Conservation (phyloP, 1,140 invertebrate species). For the Hestina assimilis region DNA sequence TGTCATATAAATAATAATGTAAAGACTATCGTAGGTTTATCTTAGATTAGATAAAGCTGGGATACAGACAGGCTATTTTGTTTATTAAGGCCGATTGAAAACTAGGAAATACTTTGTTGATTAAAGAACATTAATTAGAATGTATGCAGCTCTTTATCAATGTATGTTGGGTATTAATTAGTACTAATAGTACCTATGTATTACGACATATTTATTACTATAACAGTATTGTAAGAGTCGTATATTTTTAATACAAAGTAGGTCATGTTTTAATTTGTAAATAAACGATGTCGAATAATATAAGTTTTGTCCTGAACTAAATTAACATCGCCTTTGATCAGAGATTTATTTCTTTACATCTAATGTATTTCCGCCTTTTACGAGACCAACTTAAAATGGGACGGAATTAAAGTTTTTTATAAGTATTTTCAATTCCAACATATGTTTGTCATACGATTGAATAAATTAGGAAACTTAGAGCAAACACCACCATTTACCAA, state of each 20-base stretch:
- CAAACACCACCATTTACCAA: too few relatives aligned
- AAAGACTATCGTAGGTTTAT: slow-evolving; percentile 25
- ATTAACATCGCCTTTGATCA: slow-evolving; percentile 1
- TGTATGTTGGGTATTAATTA: background rate
- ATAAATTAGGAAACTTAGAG: too few relatives aligned
- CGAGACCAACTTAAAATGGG: background rate
- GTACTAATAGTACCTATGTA: too few relatives aligned
- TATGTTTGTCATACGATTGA: too few relatives aligned
- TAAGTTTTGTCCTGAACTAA: background rate
- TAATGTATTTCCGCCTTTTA: slow-evolving; percentile 6
- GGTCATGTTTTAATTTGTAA: background rate
- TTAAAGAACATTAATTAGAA: slow-evolving; percentile 23
- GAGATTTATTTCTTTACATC: slow-evolving; percentile 3
- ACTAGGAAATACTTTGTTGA: slow-evolving; percentile 20
- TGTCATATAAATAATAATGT: slow-evolving; percentile 28
- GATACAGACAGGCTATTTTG: slow-evolving; percentile 23
- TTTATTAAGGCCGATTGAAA: slow-evolving; percentile 28
- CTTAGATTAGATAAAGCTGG: slow-evolving; percentile 15
- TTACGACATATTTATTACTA: too few relatives aligned
- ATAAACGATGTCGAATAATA: background rate
- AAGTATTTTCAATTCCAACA: background rate
- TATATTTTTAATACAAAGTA: background rate
- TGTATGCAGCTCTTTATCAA: slow-evolving; percentile 12
- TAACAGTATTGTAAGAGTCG: too few relatives aligned
- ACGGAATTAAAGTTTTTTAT: background rate